Evolutionary conservation across 1,140 invertebrate genomes (phyloP).

Genomic region (Gryon sp.): DNA sequence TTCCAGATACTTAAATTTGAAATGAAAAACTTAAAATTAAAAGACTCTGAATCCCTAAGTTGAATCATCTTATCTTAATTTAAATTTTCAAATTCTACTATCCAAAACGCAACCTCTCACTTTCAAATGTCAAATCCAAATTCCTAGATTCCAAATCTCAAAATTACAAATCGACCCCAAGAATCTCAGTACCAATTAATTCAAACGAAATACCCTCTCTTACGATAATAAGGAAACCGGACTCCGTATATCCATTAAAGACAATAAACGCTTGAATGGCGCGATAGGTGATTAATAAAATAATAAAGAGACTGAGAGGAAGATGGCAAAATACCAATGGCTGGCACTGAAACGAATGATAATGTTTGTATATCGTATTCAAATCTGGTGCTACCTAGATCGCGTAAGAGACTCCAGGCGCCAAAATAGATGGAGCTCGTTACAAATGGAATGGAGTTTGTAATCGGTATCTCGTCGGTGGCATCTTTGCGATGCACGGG

Average conservation of each 20-base stretch:
- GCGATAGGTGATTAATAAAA: constrained; percentile 23
- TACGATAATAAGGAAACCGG: not conserved
- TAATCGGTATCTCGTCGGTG: constrained; percentile 77
- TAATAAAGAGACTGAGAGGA: constrained; percentile 2
- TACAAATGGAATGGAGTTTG: constrained; percentile 80
- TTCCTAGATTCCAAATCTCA: too few species aligned
- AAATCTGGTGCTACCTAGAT: constrained; percentile 75
- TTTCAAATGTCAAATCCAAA: too few species aligned
- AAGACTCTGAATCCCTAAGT: too few species aligned
- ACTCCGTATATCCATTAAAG: not conserved
- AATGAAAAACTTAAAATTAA: too few species aligned
- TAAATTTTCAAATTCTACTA: too few species aligned
- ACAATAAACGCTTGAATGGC: not conserved
- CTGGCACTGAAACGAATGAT: constrained; percentile 70
- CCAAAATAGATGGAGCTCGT: constrained; percentile 79
- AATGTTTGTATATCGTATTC: constrained; percentile 74
- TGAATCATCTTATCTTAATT: too few species aligned
- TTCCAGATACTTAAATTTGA: too few species aligned
- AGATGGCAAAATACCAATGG: constrained; percentile 34
- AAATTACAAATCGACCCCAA: too few species aligned
- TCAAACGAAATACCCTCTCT: too few species aligned
- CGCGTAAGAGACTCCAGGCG: constrained; percentile 67
- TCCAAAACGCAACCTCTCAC: too few species aligned
- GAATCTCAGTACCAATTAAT: too few species aligned
- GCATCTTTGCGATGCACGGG: constrained; percentile 71